Evolutionary conservation across 2,113 vertebrate genomes (phyloP).

Genomic region (Spermophilus dauricus): DNA sequence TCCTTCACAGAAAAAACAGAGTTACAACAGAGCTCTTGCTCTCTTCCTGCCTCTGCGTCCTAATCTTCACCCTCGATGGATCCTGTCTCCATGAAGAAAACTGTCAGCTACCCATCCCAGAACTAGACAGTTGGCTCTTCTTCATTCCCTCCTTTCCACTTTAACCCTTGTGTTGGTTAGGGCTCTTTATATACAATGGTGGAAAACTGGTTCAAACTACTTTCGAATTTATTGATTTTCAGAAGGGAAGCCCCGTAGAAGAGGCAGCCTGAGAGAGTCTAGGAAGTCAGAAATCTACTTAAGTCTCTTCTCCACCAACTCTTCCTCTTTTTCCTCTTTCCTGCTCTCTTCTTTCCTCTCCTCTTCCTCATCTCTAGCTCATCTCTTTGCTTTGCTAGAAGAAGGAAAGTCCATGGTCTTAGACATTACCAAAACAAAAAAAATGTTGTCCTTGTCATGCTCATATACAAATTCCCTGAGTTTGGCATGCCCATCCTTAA

Average conservation of each 20-base stretch:
- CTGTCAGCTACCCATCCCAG: not conserved
- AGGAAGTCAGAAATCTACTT: not conserved
- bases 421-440: not conserved
- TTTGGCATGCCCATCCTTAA: too few relatives aligned
- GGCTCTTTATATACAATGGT: not conserved
- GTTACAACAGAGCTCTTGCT: not conserved
- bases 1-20: not conserved
- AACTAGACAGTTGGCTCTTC: not conserved
- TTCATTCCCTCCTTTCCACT: not conserved
- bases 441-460: not conserved
- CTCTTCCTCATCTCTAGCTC: not conserved
- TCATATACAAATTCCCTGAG: too few relatives aligned
- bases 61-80: not conserved
- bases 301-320: not conserved
- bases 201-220: not conserved
- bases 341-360: not conserved
- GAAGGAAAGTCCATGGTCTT: not conserved
- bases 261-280: not conserved
- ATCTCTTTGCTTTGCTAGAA: not conserved
- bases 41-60: accelerated
- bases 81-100: not conserved
- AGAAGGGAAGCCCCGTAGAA: not conserved
- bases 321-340: not conserved
- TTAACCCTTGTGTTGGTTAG: not conserved
- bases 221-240: not conserved